phyloP scores from a whole-genome alignment of 2,797 vertebrate species.

The Propithecus deckenii region DNA sequence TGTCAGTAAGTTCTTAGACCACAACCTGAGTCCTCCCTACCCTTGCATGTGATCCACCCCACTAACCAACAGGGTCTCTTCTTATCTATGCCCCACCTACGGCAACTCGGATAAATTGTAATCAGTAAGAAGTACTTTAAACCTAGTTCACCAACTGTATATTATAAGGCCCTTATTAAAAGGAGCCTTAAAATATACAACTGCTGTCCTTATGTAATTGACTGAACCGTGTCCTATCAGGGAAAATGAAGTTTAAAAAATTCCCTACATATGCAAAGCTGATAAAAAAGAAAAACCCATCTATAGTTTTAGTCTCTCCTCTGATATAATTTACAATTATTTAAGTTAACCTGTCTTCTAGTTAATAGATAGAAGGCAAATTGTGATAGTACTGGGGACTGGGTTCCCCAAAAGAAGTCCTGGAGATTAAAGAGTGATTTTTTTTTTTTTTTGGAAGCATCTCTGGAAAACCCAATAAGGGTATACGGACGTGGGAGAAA shows the following conservation, averaged over 20 bases:
- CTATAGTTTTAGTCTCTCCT: neutral
- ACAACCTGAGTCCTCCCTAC: fast-evolving
- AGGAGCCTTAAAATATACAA: neutral
- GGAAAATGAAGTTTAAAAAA: neutral
- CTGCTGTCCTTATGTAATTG: neutral
- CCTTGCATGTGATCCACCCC: fast-evolving
- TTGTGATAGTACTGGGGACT: fast-evolving
- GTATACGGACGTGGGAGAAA: no score
- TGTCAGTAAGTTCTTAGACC: no score
- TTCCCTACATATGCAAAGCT: neutral
- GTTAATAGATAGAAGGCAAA: neutral
- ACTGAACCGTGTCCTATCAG: no score
- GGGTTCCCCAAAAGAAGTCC: neutral
- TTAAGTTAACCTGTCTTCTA: neutral
- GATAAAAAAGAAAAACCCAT: neutral
- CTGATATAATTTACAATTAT: no score
- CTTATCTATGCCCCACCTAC: no score
- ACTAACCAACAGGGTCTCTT: no score
- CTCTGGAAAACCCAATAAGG: neutral
- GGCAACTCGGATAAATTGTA: neutral
- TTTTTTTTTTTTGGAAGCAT: neutral
- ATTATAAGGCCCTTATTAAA: no score
- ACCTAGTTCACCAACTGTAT: neutral
- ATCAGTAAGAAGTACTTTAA: neutral
- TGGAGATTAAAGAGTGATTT: neutral